Conservation (phyloP, 1,140 invertebrate species). For the Pachyrhynchus sulphureomaculatus region DNA sequence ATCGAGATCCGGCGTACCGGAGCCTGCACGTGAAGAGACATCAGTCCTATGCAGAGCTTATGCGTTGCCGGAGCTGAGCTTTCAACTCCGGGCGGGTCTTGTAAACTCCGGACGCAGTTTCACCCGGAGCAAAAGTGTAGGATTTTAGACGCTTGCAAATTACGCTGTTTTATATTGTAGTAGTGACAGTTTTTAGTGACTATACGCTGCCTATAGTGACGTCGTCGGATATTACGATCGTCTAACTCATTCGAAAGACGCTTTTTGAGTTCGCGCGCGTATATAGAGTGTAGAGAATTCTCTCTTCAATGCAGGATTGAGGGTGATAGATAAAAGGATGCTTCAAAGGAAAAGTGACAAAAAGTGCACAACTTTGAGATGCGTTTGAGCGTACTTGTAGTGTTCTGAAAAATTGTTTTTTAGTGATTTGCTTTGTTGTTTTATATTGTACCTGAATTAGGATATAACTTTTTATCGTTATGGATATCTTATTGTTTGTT, state of each 20-base stretch:
- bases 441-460: conserved; percentile 1
- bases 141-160: conserved; percentile 17
- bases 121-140: conserved; percentile 8
- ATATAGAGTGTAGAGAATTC: conserved; percentile 1
- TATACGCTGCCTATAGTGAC: neutral
- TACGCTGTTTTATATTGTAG: conserved; percentile 2
- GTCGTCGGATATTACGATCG: neutral
- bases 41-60: conserved; percentile 36
- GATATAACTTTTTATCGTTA: conserved; percentile 4
- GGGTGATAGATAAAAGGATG: conserved; percentile 2
- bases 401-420: conserved; percentile 9
- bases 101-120: conserved; percentile 24
- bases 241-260: neutral
- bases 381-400: neutral
- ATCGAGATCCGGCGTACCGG: conserved; percentile 31
- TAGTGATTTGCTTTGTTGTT: conserved; percentile 6
- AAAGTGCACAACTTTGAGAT: conserved; percentile 19
- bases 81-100: conserved; percentile 31
- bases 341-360: neutral
- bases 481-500: conserved; percentile 19
- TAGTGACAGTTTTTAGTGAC: neutral
- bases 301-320: neutral
- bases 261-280: conserved; percentile 12
- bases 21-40: conserved; percentile 38
- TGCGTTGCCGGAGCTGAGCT: conserved; percentile 23